phyloP scores from a whole-genome alignment of 2,888 invertebrate genomes.

The Merodon equestris region DNA sequence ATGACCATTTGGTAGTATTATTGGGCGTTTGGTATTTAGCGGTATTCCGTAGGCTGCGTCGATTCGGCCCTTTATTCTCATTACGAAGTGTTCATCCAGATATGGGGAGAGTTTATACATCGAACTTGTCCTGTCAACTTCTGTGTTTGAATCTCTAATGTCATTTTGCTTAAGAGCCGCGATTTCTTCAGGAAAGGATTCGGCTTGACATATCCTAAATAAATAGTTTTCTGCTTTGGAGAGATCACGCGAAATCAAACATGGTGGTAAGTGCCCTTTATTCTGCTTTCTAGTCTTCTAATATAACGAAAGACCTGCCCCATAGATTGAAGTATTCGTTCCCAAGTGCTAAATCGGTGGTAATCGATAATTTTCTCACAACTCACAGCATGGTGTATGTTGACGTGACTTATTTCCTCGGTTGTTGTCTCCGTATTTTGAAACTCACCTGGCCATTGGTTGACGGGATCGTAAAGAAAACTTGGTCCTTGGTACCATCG shows the following conservation, averaged over 20 bases:
- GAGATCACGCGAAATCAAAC: neutral
- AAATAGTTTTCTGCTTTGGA: too few species aligned
- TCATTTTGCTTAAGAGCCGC: neutral
- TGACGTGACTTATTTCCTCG: neutral
- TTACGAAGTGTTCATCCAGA: neutral
- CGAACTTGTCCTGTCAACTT: neutral
- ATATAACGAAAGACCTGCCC: slow-evolving; percentile 8
- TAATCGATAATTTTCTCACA: neutral
- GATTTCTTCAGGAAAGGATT: neutral
- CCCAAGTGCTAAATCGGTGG: neutral
- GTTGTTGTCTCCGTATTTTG: neutral
- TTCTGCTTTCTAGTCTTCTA: neutral
- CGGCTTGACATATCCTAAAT: neutral
- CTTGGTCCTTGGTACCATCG: slow-evolving; percentile 7
- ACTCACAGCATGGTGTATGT: neutral
- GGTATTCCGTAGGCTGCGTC: slow-evolving; percentile 11
- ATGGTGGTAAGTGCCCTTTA: neutral
- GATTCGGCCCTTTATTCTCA: neutral
- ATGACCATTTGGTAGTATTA: slow-evolving; percentile 11
- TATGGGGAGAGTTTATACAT: slow-evolving; percentile 10
- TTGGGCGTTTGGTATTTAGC: neutral
- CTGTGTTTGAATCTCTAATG: neutral
- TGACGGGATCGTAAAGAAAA: neutral
- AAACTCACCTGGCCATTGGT: neutral
- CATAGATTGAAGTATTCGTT: neutral